Base-by-base conservation (phyloP, 2,888 invertebrate genomes). In the Neelides folsomi region DNA sequence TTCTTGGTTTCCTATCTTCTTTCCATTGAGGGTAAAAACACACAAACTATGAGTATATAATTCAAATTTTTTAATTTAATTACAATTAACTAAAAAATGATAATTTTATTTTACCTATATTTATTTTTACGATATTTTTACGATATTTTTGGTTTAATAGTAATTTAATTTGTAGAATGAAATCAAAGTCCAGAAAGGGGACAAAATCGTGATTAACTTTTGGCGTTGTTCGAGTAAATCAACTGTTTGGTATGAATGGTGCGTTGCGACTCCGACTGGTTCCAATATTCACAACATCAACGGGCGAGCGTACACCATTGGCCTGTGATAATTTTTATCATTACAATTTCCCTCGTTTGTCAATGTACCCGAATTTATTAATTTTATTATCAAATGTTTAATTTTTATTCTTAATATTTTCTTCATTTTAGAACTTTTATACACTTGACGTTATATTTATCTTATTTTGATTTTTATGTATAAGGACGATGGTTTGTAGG, bases 171-270 rank as follows among this genome's bases (percentile, higher is more conserved):
- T 54, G 51, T 65, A 86, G 83, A 81, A 80, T 48, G 87, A 88
- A 1, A 67, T 89, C 47, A 76, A 81, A 55, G 70, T 94, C 1
- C 77, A 76, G 50, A 77, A 77, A 52, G 85, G 81, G 1, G 80
- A 84, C 52, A 73, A 72, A 44, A 77, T 95, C 34, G 79, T 78
- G 54, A 79, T 90, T 1, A 80, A 85, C 58, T 89, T 94, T 67
- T 94, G 94, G 93, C 76, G 95, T 34, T 78, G 82, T 57, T 80
- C 81, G 49, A 82, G 79, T 57, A 69, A 78, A 2, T 81, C 84
- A 57, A 83, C 84, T 68, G 90, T 95, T 9, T 95, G 95, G 95
- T 95, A 95, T 67, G 94, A 95, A 70, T 95, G 94, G 94, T 79
- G 82, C 63, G 75, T 84, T 13, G 75, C 77, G 7, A 73, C 77